Conservation (phyloP, 2,797 vertebrate species). For the Poeciliopsis infans region DNA sequence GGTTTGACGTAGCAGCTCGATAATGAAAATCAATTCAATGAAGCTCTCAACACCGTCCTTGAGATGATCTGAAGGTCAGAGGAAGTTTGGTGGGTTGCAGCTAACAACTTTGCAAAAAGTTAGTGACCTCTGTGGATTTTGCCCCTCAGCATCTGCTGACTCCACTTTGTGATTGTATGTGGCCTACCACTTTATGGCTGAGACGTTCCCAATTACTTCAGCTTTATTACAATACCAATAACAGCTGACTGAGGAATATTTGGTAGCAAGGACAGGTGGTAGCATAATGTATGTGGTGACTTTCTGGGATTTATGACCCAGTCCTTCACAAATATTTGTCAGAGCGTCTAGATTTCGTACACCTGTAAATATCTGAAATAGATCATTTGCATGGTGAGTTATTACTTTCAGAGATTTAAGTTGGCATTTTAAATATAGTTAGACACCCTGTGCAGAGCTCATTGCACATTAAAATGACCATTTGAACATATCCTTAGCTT, state of each 20-base stretch:
- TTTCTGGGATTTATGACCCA: not conserved
- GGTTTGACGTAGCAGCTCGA: not conserved
- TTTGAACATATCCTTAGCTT: not conserved
- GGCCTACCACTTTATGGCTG: not conserved
- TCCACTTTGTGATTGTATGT: not conserved
- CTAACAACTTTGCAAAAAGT: not conserved
- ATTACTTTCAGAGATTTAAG: not conserved
- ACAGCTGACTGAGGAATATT: not conserved
- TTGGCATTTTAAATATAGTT: not conserved
- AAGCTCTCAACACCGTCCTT: not conserved
- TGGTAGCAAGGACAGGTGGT: not conserved
- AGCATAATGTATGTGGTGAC: not conserved
- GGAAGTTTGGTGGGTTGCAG: not conserved
- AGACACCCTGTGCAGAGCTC: not conserved
- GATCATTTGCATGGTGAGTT: not conserved
- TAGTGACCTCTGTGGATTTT: not conserved
- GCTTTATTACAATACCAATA: not conserved
- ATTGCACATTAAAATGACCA: not conserved
- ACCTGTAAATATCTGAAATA: not conserved
- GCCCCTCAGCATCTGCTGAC: not conserved
- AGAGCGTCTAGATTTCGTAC: not conserved
- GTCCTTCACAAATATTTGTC: not conserved
- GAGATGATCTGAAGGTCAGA: not conserved
- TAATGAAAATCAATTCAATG: not conserved
- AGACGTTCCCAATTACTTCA: not conserved